phyloP scores from a whole-genome alignment of 2,113 vertebrate genomes.

The Scytalopus superciliaris region DNA sequence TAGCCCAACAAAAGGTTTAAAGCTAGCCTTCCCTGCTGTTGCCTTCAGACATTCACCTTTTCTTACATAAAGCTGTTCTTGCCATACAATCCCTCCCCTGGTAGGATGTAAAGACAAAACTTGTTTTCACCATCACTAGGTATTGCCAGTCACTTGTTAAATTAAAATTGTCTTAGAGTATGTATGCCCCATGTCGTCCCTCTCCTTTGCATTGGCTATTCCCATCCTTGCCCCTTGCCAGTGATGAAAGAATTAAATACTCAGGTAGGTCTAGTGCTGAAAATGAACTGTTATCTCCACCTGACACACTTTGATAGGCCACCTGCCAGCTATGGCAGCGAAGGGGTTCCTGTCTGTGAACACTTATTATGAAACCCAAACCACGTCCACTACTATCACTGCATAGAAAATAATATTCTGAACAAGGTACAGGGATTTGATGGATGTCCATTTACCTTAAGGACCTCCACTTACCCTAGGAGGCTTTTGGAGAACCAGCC shows the following conservation, averaged over 20 bases:
- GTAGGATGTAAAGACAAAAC: not conserved
- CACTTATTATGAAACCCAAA: not conserved
- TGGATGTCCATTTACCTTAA: not conserved
- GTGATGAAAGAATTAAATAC: not conserved
- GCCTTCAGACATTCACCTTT: not conserved
- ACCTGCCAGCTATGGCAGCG: not conserved
- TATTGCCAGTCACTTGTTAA: not conserved
- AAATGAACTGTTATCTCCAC: not conserved
- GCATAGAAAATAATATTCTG: not conserved
- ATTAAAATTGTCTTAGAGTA: not conserved
- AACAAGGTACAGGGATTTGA: not conserved
- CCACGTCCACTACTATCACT: not conserved
- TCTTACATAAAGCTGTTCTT: not conserved
- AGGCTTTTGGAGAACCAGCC: not conserved
- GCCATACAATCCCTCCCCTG: not conserved
- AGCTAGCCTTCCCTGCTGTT: not conserved
- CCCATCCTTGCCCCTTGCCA: not conserved
- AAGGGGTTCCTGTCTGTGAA: not conserved
- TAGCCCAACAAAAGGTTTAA: not conserved
- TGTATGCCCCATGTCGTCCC: not conserved
- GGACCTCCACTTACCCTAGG: not conserved
- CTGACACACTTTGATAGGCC: fast-evolving
- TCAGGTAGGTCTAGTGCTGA: not conserved
- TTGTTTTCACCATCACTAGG: not conserved
- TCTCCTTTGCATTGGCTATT: not conserved